These are phyloP conservation scores for Pseudolaguvia tuberculata DNA, from an alignment of 2,113 vertebrate species.

Conservation along the genomic window DNA sequence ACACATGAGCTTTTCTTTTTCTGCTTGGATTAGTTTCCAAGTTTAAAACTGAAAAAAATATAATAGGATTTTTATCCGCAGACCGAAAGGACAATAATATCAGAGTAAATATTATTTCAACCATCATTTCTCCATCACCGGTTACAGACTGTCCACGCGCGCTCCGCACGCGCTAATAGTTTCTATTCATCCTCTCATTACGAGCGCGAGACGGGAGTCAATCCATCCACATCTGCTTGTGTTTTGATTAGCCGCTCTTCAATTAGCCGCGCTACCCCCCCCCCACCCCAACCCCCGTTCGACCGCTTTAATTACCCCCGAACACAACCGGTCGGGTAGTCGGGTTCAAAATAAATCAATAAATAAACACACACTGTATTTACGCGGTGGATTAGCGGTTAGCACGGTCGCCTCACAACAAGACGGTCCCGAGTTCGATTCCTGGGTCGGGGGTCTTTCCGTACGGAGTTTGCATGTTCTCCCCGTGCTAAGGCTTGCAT, in stretches of 20 bases:
- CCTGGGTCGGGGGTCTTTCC: too few species aligned
- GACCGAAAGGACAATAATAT: constrained; percentile 34
- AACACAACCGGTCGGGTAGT: constrained; percentile 24
- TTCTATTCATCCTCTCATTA: constrained; percentile 62
- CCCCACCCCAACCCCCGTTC: too few species aligned
- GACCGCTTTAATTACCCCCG: too few species aligned
- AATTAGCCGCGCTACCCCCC: constrained; percentile 53
- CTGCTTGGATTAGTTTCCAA: background rate
- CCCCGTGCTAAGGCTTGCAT: too few species aligned
- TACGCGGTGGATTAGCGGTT: too few species aligned
- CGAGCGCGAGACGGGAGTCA: constrained; percentile 46
- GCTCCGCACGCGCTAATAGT: constrained; percentile 54
- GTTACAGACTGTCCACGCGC: constrained; percentile 42
- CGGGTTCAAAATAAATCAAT: constrained; percentile 17
- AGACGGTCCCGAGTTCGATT: too few species aligned
- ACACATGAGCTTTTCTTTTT: background rate
- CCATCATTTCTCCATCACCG: constrained; percentile 52
- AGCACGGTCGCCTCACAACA: too few species aligned
- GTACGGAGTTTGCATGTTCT: too few species aligned
- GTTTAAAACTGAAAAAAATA: background rate
- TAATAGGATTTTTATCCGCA: too few species aligned
- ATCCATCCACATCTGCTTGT: constrained; percentile 74
- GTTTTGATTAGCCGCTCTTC: constrained; percentile 69
- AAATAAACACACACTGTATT: background rate
- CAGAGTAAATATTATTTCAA: constrained; percentile 31